A percentile compares a stretch with the other conserved stretches of the same genome.
These are phyloP conservation scores for Anarsia innoxiella DNA, from an alignment of 2,888 invertebrate genomes.

Conservation along the genomic window DNA sequence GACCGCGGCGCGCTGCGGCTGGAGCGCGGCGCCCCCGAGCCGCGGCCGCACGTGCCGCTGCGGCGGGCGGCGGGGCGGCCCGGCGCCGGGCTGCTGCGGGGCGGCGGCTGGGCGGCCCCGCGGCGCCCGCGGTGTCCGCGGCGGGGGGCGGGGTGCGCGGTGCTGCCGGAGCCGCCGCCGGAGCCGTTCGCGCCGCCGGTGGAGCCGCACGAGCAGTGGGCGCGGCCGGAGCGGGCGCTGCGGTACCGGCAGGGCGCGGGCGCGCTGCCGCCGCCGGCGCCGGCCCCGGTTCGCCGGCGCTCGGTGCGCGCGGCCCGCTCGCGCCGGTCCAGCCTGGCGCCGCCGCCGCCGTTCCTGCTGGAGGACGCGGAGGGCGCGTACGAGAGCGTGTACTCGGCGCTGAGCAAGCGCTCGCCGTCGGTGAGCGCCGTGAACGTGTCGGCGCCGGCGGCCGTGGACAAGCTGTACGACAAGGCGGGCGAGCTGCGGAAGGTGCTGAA, in stretches of 20 bases:
- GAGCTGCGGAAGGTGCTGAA: constrained; percentile 23
- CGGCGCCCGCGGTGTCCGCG: constrained; percentile 20
- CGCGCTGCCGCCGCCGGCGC: constrained; percentile 20
- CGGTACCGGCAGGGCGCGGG: constrained; percentile 25
- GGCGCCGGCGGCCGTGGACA: constrained; percentile 11
- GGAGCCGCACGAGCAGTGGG: constrained; percentile 15
- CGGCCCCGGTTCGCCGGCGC: too few species aligned
- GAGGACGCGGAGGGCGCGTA: constrained; percentile 14
- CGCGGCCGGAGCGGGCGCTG: constrained; percentile 24
- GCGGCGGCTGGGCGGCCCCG: constrained; percentile 11
- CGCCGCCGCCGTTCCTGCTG: constrained; percentile 32
- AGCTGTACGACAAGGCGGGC: constrained; percentile 16
- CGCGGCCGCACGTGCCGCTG: too few species aligned
- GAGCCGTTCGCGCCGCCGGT: constrained; percentile 10
- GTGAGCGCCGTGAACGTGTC: constrained; percentile 12
- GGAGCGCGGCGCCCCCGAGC: constrained; percentile 17
- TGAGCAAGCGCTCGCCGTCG: constrained; percentile 19
- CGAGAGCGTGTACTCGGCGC: constrained; percentile 26
- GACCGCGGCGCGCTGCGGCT: background rate
- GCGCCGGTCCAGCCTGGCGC: constrained; percentile 20
- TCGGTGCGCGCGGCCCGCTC: constrained; percentile 20
- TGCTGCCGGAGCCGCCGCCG: constrained; percentile 15
- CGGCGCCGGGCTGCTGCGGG: constrained; percentile 14
- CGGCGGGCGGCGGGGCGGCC: constrained; percentile 16
- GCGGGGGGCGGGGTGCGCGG: background rate